phyloP scores from a whole-genome alignment of 2,888 invertebrate species.

The Halocaridina rubra region DNA sequence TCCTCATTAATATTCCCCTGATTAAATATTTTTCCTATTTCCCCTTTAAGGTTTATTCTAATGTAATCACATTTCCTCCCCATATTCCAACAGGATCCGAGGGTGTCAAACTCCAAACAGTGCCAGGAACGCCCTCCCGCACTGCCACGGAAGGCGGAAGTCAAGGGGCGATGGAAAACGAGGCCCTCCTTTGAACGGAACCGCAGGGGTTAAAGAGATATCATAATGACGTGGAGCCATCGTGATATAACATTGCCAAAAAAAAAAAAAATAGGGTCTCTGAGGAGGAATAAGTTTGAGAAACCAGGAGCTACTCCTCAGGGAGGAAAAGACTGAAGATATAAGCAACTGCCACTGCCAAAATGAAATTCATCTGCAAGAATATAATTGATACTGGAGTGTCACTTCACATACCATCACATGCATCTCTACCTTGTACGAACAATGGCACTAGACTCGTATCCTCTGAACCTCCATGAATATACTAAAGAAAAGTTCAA shows the following conservation, averaged over 20 bases:
- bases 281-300: background rate
- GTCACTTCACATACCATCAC: no score
- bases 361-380: no score
- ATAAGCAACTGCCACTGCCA: no score
- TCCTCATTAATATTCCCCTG: no score
- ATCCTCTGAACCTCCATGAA: no score
- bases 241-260: background rate
- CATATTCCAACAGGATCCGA: conserved; percentile 34
- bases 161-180: conserved; percentile 47
- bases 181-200: conserved; percentile 47
- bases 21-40: no score
- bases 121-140: conserved; percentile 49
- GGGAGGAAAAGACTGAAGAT: no score
- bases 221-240: background rate
- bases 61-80: background rate
- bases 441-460: no score
- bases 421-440: no score
- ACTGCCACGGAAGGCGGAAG: conserved; percentile 49
- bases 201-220: background rate
- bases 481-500: no score
- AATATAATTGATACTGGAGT: no score
- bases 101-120: conserved; percentile 50
- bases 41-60: no score
- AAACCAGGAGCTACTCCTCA: background rate
- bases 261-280: background rate